phyloP scores from a whole-genome alignment of 1,140 invertebrate species.

The Lordiphosa clarofinis region DNA sequence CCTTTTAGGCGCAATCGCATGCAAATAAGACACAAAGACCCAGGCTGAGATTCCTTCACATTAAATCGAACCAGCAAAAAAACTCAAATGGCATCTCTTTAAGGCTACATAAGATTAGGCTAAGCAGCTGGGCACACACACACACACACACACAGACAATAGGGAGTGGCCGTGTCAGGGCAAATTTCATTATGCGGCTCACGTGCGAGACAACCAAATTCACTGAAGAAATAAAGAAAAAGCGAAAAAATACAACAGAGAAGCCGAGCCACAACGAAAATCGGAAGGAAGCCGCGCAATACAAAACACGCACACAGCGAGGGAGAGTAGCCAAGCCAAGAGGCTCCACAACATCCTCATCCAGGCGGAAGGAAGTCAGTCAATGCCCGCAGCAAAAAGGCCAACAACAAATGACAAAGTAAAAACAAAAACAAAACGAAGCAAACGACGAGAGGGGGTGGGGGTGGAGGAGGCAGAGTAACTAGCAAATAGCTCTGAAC shows the following conservation, averaged over 20 bases:
- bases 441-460: background rate
- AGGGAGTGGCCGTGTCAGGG: slow-evolving; percentile 52
- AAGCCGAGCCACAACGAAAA: slow-evolving; percentile 34
- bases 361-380: slow-evolving; percentile 63
- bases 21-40: slow-evolving; percentile 59
- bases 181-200: slow-evolving; percentile 74
- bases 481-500: slow-evolving; percentile 39
- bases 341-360: slow-evolving; percentile 18
- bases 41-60: slow-evolving; percentile 65
- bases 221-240: slow-evolving; percentile 72
- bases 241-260: slow-evolving; percentile 44
- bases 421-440: slow-evolving; percentile 64
- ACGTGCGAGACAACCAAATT: slow-evolving; percentile 79
- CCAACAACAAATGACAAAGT: slow-evolving; percentile 65
- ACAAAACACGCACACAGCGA: slow-evolving; percentile 55
- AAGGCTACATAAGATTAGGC: slow-evolving; percentile 72
- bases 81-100: slow-evolving; percentile 60
- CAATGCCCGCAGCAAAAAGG: slow-evolving; percentile 70
- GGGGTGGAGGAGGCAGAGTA: slow-evolving; percentile 11
- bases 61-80: slow-evolving; percentile 53
- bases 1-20: slow-evolving; percentile 54
- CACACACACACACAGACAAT: slow-evolving; percentile 31
- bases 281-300: slow-evolving; percentile 66
- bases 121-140: slow-evolving; percentile 69
- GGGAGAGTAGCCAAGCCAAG: slow-evolving; percentile 23